Evolutionary conservation across 2,888 invertebrate species (phyloP).

Genomic region (Trileptium ribeirensis): DNA sequence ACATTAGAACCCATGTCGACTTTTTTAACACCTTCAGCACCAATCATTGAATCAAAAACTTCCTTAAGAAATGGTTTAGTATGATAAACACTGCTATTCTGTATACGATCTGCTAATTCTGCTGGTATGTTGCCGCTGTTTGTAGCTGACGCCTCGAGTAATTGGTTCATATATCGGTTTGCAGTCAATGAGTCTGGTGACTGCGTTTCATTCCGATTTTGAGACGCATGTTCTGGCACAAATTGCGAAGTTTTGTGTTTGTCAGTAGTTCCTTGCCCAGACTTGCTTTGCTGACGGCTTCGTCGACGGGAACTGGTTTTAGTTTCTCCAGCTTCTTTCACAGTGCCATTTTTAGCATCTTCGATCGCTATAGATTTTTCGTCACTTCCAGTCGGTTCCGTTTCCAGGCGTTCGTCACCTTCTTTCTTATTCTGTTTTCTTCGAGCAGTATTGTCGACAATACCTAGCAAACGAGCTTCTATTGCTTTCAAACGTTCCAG

Average conservation of each 20-base stretch:
- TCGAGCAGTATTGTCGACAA: conserved; percentile 39
- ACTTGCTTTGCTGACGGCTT: neutral
- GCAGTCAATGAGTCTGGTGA: conserved; percentile 4
- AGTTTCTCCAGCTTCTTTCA: neutral
- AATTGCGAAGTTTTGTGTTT: neutral
- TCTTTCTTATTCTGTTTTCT: neutral
- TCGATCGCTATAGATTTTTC: neutral
- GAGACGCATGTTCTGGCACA: neutral
- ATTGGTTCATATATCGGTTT: conserved; percentile 24
- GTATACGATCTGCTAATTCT: conserved; percentile 18
- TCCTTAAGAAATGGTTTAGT: conserved; percentile 23
- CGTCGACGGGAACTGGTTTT: neutral
- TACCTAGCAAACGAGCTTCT: conserved; percentile 39
- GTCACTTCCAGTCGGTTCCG: neutral
- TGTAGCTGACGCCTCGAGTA: conserved; percentile 23
- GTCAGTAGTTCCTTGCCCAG: neutral
- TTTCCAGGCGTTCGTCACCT: neutral
- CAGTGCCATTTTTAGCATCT: neutral
- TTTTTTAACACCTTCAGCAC: too few relatives aligned
- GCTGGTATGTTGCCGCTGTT: conserved; percentile 10
- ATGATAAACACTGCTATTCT: neutral
- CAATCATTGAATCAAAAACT: conserved; percentile 22
- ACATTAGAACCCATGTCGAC: too few relatives aligned
- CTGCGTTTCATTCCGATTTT: neutral
- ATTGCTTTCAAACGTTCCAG: conserved; percentile 46